These are phyloP conservation scores for Aspidapion aeneum DNA, from an alignment of 2,888 invertebrate species.

Conservation along the genomic window DNA sequence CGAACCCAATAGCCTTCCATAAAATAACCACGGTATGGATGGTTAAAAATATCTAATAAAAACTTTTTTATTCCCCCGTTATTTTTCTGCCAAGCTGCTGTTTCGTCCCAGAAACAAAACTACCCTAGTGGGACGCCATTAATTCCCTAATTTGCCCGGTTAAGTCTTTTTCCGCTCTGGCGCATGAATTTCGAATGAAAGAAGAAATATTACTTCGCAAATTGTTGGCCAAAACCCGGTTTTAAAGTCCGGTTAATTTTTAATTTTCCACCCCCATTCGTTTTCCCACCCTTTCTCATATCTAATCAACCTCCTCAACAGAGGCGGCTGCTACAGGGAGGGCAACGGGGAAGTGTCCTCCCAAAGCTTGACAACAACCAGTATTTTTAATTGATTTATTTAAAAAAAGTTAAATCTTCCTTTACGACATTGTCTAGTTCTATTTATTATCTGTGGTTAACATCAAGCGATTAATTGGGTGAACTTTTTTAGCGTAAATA, in stretches of 20 bases:
- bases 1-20: too few relatives aligned
- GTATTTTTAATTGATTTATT: too few relatives aligned
- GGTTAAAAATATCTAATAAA: too few relatives aligned
- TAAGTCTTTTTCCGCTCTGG: background rate
- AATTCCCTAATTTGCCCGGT: background rate
- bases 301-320: background rate
- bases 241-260: background rate
- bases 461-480: too few relatives aligned
- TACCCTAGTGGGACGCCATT: background rate
- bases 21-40: too few relatives aligned
- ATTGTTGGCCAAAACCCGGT: slow-evolving; percentile 36
- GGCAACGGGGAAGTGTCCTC: too few relatives aligned
- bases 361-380: too few relatives aligned
- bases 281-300: background rate
- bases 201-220: slow-evolving; percentile 47
- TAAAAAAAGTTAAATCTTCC: too few relatives aligned
- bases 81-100: background rate
- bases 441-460: too few relatives aligned
- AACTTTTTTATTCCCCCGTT: background rate
- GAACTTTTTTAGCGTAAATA: too few relatives aligned
- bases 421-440: too few relatives aligned
- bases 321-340: too few relatives aligned
- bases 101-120: background rate
- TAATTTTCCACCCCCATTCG: background rate
- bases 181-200: slow-evolving; percentile 45